Percentiles rank a stretch among this genome's conserved stretches.
Evolutionary conservation across 2,797 vertebrate genomes (phyloP).

Genomic region (Octomys mimax): DNA sequence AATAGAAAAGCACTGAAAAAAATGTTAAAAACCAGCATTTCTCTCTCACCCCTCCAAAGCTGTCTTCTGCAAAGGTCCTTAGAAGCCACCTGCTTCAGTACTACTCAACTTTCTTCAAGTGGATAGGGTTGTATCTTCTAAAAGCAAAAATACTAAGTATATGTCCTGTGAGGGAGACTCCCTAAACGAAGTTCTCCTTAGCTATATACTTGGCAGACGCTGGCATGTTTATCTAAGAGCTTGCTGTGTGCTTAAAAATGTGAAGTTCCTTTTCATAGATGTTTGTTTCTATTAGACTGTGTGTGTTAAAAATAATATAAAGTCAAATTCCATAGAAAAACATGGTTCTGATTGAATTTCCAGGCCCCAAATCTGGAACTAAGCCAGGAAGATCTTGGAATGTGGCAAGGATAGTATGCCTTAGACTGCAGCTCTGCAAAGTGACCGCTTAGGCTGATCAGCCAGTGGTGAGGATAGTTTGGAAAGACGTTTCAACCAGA

Average conservation of each 20-base stretch:
- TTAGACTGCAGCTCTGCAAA: background rate
- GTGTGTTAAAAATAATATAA: slow-evolving; percentile 79
- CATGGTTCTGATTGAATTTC: slow-evolving; percentile 78
- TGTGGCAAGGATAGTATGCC: background rate
- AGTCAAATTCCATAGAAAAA: slow-evolving; percentile 77
- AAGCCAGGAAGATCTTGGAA: slow-evolving; percentile 66
- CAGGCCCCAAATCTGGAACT: slow-evolving; percentile 67
- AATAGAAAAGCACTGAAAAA: slow-evolving; percentile 17
- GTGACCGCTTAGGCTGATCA: slow-evolving; percentile 22
- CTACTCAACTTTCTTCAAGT: background rate
- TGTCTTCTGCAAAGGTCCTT: slow-evolving; percentile 32
- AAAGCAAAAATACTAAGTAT: slow-evolving; percentile 19
- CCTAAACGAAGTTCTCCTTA: background rate
- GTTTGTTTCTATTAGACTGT: slow-evolving; percentile 79
- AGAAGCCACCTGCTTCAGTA: background rate
- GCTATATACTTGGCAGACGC: background rate
- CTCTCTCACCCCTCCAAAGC: slow-evolving; percentile 12
- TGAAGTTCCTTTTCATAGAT: slow-evolving; percentile 68
- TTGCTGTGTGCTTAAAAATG: slow-evolving; percentile 50
- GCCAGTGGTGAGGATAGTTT: slow-evolving; percentile 2
- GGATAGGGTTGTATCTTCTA: background rate
- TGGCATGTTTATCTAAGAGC: slow-evolving; percentile 46
- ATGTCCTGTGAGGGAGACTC: background rate
- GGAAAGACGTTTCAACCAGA: slow-evolving; percentile 56
- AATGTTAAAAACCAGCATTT: background rate